A percentile compares a stretch with the other conserved stretches of the same genome.
Evolutionary conservation across 1,140 invertebrate genomes (phyloP).

Genomic region (Drosophila repletoides): DNA sequence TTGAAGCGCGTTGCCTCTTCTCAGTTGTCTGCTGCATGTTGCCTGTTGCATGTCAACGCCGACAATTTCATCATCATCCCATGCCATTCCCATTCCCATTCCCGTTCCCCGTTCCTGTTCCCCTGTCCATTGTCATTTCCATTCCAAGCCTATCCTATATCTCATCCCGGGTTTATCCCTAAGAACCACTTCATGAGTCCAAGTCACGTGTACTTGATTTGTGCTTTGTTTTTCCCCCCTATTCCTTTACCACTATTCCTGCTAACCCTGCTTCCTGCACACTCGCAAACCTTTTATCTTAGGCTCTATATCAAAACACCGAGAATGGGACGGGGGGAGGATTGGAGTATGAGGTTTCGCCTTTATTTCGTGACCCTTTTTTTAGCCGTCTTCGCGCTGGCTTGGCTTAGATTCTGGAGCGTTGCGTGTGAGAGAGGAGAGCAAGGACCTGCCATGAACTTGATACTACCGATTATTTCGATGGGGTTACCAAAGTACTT

Average conservation of each 20-base stretch:
- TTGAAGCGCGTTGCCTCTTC: slow-evolving; percentile 34
- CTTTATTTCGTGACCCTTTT: slow-evolving; percentile 67
- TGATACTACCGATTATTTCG: slow-evolving; percentile 44
- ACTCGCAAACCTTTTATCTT: slow-evolving; percentile 49
- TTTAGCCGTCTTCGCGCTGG: slow-evolving; percentile 6
- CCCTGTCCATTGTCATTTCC: slow-evolving; percentile 11
- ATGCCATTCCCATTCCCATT: slow-evolving; percentile 24
- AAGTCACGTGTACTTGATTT: slow-evolving; percentile 77
- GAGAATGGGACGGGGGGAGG: slow-evolving; percentile 19
- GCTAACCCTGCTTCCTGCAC: background rate
- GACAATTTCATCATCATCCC: slow-evolving; percentile 71
- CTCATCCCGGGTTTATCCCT: too few species aligned
- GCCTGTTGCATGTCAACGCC: slow-evolving; percentile 76
- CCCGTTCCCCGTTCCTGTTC: slow-evolving; percentile 18
- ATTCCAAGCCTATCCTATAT: slow-evolving; percentile 1
- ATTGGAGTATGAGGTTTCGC: slow-evolving; percentile 19
- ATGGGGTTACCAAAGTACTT: slow-evolving; percentile 10
- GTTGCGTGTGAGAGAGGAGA: slow-evolving; percentile 65
- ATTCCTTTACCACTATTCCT: too few species aligned
- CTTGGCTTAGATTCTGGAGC: slow-evolving; percentile 13
- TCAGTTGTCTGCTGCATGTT: background rate
- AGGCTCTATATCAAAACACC: slow-evolving; percentile 54
- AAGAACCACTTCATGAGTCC: slow-evolving; percentile 39
- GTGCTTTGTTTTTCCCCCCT: slow-evolving; percentile 58
- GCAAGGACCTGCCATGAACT: slow-evolving; percentile 77